These are phyloP conservation scores for Enhydra lutris DNA, from an alignment of 2,113 vertebrate species.

Conservation along the genomic window DNA sequence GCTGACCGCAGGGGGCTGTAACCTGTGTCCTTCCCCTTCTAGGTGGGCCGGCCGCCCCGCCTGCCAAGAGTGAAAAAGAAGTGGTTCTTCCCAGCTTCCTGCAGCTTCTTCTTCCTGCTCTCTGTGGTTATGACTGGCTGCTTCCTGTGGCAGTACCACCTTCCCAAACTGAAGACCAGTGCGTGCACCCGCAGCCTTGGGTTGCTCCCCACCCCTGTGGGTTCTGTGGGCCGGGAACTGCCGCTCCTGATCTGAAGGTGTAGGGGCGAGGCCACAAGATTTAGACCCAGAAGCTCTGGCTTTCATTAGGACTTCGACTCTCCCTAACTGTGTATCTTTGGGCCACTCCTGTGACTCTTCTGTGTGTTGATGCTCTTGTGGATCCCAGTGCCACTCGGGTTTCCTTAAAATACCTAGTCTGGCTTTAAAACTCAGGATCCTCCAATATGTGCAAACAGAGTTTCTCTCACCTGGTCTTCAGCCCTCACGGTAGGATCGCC, in stretches of 20 bases:
- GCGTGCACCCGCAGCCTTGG: conserved; percentile 23
- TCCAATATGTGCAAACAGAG: not conserved
- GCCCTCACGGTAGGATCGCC: not conserved
- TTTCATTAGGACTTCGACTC: not conserved
- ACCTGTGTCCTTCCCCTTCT: not conserved
- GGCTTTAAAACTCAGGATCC: not conserved
- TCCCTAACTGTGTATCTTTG: not conserved
- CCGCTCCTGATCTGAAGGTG: fast-evolving
- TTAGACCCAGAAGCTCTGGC: not conserved
- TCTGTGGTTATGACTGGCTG: conserved; percentile 88
- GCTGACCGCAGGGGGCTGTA: not conserved
- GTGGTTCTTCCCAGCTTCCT: conserved; percentile 81
- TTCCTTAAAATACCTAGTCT: not conserved
- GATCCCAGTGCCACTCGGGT: not conserved
- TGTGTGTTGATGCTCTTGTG: not conserved
- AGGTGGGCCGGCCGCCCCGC: conserved; percentile 45
- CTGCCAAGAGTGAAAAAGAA: conserved; percentile 82
- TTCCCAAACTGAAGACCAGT: conserved; percentile 84
- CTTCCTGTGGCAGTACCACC: conserved; percentile 91
- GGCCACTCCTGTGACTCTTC: not conserved
- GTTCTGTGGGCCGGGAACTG: not conserved
- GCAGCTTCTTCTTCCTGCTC: conserved; percentile 86
- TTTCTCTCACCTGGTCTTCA: not conserved
- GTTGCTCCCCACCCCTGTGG: fast-evolving
- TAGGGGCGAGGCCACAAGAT: not conserved